Percentiles rank a stretch among this genome's conserved stretches.
phyloP scores from a whole-genome alignment of 1,140 invertebrate species.

The Leptinotarsa lineolata region DNA sequence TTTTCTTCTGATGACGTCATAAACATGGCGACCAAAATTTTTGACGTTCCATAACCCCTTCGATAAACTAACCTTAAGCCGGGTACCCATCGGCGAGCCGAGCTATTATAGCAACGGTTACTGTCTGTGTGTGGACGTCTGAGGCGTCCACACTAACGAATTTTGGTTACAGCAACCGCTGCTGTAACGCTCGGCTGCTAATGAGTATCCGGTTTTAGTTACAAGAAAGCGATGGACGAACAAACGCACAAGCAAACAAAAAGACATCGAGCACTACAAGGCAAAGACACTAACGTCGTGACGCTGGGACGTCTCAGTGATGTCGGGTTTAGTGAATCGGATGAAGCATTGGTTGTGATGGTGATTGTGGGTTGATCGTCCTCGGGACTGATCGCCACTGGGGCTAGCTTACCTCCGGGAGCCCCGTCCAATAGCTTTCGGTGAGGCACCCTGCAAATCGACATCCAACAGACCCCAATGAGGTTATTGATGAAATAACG shows the following conservation, averaged over 20 bases:
- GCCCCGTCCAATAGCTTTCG: constrained; percentile 62
- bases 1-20: too few relatives aligned
- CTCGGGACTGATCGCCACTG: constrained; percentile 60
- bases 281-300: constrained; percentile 51
- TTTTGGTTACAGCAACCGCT: too few relatives aligned
- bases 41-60: too few relatives aligned
- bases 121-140: too few relatives aligned
- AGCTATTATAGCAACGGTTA: too few relatives aligned
- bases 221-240: constrained; percentile 20
- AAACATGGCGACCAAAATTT: too few relatives aligned
- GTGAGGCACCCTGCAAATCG: constrained; percentile 59
- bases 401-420: constrained; percentile 60
- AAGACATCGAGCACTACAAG: constrained; percentile 30
- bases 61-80: too few relatives aligned
- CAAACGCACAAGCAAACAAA: constrained; percentile 31
- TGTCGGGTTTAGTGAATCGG: constrained; percentile 25
- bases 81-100: too few relatives aligned
- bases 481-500: too few relatives aligned
- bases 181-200: too few relatives aligned
- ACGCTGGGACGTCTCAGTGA: constrained; percentile 51
- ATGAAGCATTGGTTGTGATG: constrained; percentile 28
- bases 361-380: constrained; percentile 38
- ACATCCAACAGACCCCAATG: constrained; percentile 41
- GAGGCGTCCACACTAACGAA: too few relatives aligned
- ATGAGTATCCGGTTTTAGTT: too few relatives aligned